Evolutionary conservation across 2,113 vertebrate genomes (phyloP), one percentile per base, ranked within the genome.

Genomic region (Nothoprocta pentlandii): DNA sequence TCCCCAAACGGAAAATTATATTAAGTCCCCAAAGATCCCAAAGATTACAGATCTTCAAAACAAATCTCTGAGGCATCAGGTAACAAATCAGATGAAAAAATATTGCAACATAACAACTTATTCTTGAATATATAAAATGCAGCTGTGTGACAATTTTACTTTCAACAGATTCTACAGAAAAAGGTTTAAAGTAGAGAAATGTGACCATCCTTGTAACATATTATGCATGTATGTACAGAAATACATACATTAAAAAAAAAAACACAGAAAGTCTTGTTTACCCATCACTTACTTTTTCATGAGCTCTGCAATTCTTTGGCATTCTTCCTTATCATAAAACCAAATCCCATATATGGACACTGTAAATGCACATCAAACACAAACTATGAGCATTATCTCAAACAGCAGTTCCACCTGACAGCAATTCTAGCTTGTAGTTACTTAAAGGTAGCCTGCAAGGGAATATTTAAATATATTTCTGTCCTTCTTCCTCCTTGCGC

Each of bases 251-350:
- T 54, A 1, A 78, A 81, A 85, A 91, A 78, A 82, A 85, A 91
- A 63, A n/a, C 77, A 75, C 39, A 67, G 8, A 68, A 90, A 74
- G 9, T 73, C 36, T 79, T 89, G 46, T 92, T 80, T 67, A 90
- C 67, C 62, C 87, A 78, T 87, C 83, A 99, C 99, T 98, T 98
- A 99, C 99, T 98, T 98, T 97, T 98, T 99, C 98, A 99, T 99
- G 86, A 98, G 98, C 71, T 98, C 98, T 87, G 99, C 99, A 87
- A 99, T 98, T 97, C 99, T 99, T 95, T 98, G 98, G 97, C 99
- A 99, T 97, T 99, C 99, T 96, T 98, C 98, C 93, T 99, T 99
- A 96, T 99, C 98, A 91, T 99, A 99, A 98, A 99, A 99, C 99
- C 99, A 99, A 97, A 99, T 99, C 68, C 99, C 99, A 95, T 99